Evolutionary conservation across 2,888 invertebrate genomes (phyloP), one percentile per base, ranked within the genome.

Genomic region (Scelioninae gen. 1): DNA sequence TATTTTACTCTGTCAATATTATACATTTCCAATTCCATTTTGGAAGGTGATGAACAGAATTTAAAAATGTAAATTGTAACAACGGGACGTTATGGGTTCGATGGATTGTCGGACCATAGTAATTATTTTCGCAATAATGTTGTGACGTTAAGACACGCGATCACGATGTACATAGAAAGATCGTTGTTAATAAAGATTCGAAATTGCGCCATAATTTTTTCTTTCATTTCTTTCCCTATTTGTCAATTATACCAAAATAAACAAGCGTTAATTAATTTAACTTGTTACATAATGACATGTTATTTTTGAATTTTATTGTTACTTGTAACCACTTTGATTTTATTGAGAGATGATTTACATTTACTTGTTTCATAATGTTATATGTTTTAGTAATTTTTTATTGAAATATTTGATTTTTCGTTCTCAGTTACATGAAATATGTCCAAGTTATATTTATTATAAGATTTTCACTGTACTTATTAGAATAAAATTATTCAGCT

Each of bases 91-190:
- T 62, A 66, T 62, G 38, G 51, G 56, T 81, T 75, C 55, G 43
- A 29, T 43, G 53, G 10, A 15, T 11, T 55, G n/a, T 55, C 60
- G 63, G 34, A 74, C 47, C 51, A 8, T 55, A 72, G 74, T 80
- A 66, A 74, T 69, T 81, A 69, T 75, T 81, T 75, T 75, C 32
- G 32, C 66, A 69, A 65, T 47, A 69, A 66, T 60, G 31, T 75
- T 75, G 69, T 79, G 78, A 79, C 72, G 53, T 66, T 40, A 87
- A 76, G 58, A 71, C 40, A 60, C 81, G 74, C 86, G 88, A 87
- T 88, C 87, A 86, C 84, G 85, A 84, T 91, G 90, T 91, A 91
- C 85, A 90, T 89, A 90, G 87, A 80, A 87, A 86, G 84, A 88
- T 89, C 86, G 85, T 83, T 85, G 86, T 85, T 88, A 91, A 91